Base-by-base conservation (phyloP, 2,888 invertebrate species). In the Chymomyza caudatula region DNA sequence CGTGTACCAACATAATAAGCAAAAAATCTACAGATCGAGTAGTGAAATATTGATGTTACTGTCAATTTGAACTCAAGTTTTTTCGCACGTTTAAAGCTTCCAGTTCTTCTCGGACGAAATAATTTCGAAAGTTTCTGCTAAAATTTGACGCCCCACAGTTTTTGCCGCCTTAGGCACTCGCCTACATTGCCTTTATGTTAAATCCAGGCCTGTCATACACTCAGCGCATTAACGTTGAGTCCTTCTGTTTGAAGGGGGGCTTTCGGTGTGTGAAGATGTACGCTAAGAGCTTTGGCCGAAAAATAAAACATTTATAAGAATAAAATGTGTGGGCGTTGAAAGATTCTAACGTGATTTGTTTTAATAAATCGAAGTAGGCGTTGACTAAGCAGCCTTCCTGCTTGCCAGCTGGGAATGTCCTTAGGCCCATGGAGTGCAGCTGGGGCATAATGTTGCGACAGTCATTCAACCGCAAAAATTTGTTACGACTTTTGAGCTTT, bases 351-450 rank as follows among this genome's bases (percentile, higher is more conserved):
- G 29, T 62, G 42, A 71, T 72, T 72, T 68, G 71, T 71, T 72
- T 71, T 68, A 52, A 72, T 72, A 68, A 65, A 68, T 69, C 64
- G 65, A 49, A 60, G 57, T 61, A 57, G 66, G 66, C 65, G 11
- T 54, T n/a, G 20, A 57, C n/a, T 42, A 57, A 19, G 20, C 58
- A 29, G 52, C 64, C 58, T 67, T 60, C 62, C 63, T 62, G 62
- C 62, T 55, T 44, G 51, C 20, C 22, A 29, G 52, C 52, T 19
- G 23, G 13, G 13, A 19, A 4, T 52, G 23, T 20, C n/a, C 22
- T 20, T 11, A 4, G n/a, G 20, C 22, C 4, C n/a, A 4, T 22
- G 52, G 15, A 23, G 23, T 8, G 52, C 8, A 20, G 17, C 23
- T n/a, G 52, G 52, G 17, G 13, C 8, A 23, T 52, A 37, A 37